These are phyloP conservation scores for Pituophis catenifer DNA, from an alignment of 2,113 vertebrate genomes.

Conservation along the genomic window DNA sequence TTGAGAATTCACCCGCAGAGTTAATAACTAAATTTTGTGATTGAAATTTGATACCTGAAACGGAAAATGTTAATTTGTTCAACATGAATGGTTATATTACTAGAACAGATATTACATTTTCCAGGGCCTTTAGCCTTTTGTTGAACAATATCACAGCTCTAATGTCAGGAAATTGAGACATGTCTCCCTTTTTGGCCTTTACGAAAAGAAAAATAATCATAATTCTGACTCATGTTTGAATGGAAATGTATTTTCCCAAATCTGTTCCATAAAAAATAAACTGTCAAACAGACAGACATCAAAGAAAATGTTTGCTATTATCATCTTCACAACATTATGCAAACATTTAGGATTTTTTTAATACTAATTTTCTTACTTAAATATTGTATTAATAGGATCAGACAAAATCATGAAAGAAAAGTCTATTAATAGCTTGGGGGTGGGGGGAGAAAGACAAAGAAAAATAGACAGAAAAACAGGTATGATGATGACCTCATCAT, in stretches of 20 bases:
- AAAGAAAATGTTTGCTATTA: not conserved
- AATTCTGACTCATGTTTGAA: not conserved
- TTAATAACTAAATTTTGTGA: constrained; percentile 14
- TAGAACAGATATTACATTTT: not conserved
- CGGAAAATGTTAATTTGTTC: constrained; percentile 18
- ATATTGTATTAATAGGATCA: not conserved
- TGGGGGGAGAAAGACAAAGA: not conserved
- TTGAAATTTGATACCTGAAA: constrained; percentile 21
- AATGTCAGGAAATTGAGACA: not conserved
- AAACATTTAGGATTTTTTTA: not conserved
- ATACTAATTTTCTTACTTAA: not conserved
- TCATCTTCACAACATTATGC: not conserved
- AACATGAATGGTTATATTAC: constrained; percentile 1
- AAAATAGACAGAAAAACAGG: not conserved
- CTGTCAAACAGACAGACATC: not conserved
- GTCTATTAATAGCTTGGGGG: not conserved
- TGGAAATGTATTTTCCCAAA: not conserved
- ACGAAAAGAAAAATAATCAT: not conserved
- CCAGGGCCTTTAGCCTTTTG: not conserved
- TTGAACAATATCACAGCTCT: constrained; percentile 12
- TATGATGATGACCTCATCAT: not conserved
- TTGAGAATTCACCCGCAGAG: constrained; percentile 13
- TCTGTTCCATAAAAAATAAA: not conserved
- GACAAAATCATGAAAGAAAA: not conserved
- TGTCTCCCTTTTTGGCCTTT: not conserved